Conservation (phyloP, 2,113 vertebrate genomes). For the Apteryx mantelli region DNA sequence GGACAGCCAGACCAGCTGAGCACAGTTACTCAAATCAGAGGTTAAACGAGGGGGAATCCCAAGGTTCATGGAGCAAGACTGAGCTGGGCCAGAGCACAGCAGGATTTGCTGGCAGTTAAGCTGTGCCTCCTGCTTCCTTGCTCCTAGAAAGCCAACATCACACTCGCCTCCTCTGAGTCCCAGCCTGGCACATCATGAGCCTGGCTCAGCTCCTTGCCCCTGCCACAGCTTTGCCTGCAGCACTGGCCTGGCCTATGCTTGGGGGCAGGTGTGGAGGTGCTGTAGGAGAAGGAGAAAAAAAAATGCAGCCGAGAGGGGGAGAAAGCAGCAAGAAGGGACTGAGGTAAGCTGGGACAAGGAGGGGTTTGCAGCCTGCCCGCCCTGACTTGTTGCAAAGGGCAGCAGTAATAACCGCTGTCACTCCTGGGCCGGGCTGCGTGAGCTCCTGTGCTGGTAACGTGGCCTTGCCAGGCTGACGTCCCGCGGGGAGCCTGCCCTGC, state of each 20-base stretch:
- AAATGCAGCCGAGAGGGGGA: not conserved
- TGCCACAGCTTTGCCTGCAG: not conserved
- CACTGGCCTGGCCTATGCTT: not conserved
- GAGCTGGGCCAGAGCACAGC: not conserved
- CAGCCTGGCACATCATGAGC: not conserved
- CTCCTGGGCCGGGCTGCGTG: not conserved
- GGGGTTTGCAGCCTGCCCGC: not conserved
- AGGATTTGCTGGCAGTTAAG: not conserved
- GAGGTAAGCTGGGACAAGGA: fast-evolving
- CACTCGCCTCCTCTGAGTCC: not conserved
- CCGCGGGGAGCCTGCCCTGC: not conserved
- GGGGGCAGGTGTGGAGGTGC: not conserved
- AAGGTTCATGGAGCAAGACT: not conserved
- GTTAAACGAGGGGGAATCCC: not conserved
- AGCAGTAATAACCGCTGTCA: fast-evolving
- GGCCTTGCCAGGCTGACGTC: too few relatives aligned
- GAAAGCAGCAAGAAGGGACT: not conserved
- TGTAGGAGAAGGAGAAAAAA: not conserved
- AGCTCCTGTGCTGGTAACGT: not conserved
- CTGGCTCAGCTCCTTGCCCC: not conserved
- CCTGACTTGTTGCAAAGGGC: not conserved
- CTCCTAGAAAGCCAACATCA: not conserved
- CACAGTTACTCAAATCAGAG: not conserved
- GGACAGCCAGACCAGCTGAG: not conserved
- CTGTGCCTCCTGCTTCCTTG: not conserved